Percentiles rank a stretch among this genome's conserved stretches.
phyloP scores from a whole-genome alignment of 2,888 invertebrate species.

The Hirtodrosophila trivittata region DNA sequence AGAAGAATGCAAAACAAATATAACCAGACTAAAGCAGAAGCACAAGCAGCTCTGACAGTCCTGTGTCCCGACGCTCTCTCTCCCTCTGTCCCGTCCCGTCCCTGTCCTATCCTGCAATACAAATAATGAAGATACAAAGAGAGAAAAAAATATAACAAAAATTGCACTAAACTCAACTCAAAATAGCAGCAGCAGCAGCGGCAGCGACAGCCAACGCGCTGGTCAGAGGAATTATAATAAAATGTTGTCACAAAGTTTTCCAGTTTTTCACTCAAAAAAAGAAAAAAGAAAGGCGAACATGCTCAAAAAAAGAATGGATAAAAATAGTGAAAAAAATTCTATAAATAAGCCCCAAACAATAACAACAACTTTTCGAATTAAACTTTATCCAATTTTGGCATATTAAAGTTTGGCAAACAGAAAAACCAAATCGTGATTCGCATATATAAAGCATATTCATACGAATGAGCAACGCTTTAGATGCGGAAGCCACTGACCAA shows the following conservation, averaged over 20 bases:
- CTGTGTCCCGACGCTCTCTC: too few relatives aligned
- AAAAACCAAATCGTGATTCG: slow-evolving; percentile 46
- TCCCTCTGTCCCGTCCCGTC: too few relatives aligned
- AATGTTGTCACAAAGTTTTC: slow-evolving; percentile 76
- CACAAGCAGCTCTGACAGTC: neutral
- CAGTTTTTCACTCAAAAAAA: slow-evolving; percentile 40
- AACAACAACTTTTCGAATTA: slow-evolving; percentile 79
- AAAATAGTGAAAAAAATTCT: slow-evolving; percentile 33
- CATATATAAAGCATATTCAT: slow-evolving; percentile 28
- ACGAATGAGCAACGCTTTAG: too few relatives aligned
- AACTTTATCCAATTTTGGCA: slow-evolving; percentile 74
- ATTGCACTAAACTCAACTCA: slow-evolving; percentile 57
- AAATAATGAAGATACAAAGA: slow-evolving; percentile 70
- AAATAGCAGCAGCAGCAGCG: slow-evolving; percentile 27
- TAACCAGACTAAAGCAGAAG: neutral
- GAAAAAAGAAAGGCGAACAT: slow-evolving; percentile 27
- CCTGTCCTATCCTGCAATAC: slow-evolving; percentile 44
- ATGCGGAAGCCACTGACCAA: too few relatives aligned
- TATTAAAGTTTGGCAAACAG: slow-evolving; percentile 65
- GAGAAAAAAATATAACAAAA: slow-evolving; percentile 29
- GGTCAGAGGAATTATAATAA: slow-evolving; percentile 73
- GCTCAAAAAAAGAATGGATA: neutral
- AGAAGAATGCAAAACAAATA: slow-evolving; percentile 1
- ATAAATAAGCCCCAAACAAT: slow-evolving; percentile 65
- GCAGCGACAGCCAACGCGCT: slow-evolving; percentile 7